Conservation (phyloP, 2,888 invertebrate genomes). For the Drosophila peninsularis region DNA sequence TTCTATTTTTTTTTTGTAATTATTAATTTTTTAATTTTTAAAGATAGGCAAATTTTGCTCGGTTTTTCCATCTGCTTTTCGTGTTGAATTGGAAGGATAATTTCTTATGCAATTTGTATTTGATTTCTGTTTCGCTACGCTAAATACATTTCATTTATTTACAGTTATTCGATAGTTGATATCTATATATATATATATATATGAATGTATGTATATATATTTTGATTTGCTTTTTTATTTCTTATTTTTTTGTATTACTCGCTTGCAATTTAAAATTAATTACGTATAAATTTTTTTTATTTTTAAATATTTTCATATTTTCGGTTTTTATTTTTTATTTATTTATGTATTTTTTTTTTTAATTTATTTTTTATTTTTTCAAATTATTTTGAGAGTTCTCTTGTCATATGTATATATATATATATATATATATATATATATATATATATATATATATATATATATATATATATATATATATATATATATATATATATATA, state of each 20-base stretch:
- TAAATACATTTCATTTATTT: constrained; percentile 43
- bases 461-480: not conserved
- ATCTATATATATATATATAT: not conserved
- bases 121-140: constrained; percentile 43
- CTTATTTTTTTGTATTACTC: constrained; percentile 2
- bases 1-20: not conserved
- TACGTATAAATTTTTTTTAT: constrained; percentile 55
- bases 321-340: not conserved
- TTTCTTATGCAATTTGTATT: constrained; percentile 58
- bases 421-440: not conserved
- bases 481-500: not conserved
- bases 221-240: constrained; percentile 1
- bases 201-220: constrained; percentile 4
- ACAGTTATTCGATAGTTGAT: constrained; percentile 43
- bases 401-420: not conserved
- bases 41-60: not conserved
- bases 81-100: constrained; percentile 68
- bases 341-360: not conserved
- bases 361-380: constrained; percentile 8
- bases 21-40: constrained; percentile 1
- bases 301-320: constrained; percentile 19
- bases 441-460: not conserved
- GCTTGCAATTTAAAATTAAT: constrained; percentile 64
- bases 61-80: constrained; percentile 19
- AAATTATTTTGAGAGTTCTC: constrained; percentile 22